Conservation (phyloP, 2,888 invertebrate species). For the Synergus umbraculus region DNA sequence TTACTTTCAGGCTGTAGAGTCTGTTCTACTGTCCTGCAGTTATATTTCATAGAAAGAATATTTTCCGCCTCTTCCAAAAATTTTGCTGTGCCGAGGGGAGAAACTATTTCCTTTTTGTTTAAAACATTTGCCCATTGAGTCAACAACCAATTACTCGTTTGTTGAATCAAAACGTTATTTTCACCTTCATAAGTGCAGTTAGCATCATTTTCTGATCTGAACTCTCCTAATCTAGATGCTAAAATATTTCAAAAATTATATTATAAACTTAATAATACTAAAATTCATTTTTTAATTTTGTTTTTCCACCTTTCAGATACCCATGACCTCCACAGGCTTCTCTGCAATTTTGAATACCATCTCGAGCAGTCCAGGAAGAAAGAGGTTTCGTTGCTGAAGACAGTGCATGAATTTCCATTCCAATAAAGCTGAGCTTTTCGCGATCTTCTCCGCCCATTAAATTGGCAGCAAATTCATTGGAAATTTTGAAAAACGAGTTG, state of each 20-base stretch:
- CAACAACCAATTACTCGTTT: conserved; percentile 91
- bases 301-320: conserved; percentile 83
- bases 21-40: conserved; percentile 78
- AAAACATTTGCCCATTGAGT: conserved; percentile 79
- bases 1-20: conserved; percentile 80
- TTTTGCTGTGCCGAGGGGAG: conserved; percentile 83
- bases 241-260: conserved; percentile 50
- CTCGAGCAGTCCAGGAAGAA: conserved; percentile 90
- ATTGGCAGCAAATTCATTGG: conserved; percentile 78
- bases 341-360: conserved; percentile 94
- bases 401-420: conserved; percentile 87
- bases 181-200: conserved; percentile 95
- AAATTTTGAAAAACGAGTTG: conserved; percentile 79
- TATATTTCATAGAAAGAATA: conserved; percentile 80
- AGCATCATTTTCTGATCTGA: conserved; percentile 90
- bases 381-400: conserved; percentile 88
- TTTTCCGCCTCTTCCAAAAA: conserved; percentile 81
- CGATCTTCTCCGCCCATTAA: conserved; percentile 69
- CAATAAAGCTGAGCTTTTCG: conserved; percentile 74
- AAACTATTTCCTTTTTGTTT: conserved; percentile 74
- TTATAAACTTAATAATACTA: background rate
- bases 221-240: conserved; percentile 86
- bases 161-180: conserved; percentile 92
- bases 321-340: conserved; percentile 98
- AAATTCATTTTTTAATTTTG: conserved; percentile 6